Base-by-base conservation (phyloP, 2,797 vertebrate genomes). In the Otolemur crassicaudatus region DNA sequence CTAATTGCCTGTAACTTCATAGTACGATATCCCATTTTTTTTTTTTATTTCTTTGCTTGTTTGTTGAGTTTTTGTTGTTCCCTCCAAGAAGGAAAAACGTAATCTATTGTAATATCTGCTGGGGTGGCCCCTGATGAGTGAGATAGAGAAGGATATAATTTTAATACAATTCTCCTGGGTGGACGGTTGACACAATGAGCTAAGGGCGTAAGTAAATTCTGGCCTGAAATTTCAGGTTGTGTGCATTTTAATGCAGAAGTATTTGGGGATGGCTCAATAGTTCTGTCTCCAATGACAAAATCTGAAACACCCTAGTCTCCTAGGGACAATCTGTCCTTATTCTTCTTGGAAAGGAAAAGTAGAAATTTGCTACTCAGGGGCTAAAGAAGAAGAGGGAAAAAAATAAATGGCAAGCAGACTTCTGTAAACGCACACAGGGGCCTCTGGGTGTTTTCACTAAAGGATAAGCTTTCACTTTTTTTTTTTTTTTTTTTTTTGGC, bases 311-410 rank as follows among this genome's bases (percentile, higher is more conserved):
- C 43, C n/a, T 67, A 49, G 56, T 84, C 91, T 81, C 92, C 22
- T 81, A 73, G 49, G 88, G 40, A 95, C 86, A 94, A 88, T 95
- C 60, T 87, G 86, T 94, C 75, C 76, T 84, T 37, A 8, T 77
- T 95, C 89, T 94, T 93, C 85, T 95, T 92, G 69, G 94, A 96
- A 93, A 93, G 29, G 43, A 95, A 93, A 91, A 94, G 73, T 96
- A 58, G 93, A 96, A 96, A 95, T 65, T 87, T 82, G 56, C 43
- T 96, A 22, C 34, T 91, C 40, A 5, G 80, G 12, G n/a, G 14
- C 80, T 85, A 73, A 75, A 94, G 67, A 92, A 90, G 31, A 92
- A 94, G 82, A 85, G 70, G 63, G 37, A 25, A 63, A 82, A 96
- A 82, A 85, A 77, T 16, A 94, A 96, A 95, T 37, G 80, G 65